phyloP scores from a whole-genome alignment of 2,888 invertebrate species.

The Tuta absoluta region DNA sequence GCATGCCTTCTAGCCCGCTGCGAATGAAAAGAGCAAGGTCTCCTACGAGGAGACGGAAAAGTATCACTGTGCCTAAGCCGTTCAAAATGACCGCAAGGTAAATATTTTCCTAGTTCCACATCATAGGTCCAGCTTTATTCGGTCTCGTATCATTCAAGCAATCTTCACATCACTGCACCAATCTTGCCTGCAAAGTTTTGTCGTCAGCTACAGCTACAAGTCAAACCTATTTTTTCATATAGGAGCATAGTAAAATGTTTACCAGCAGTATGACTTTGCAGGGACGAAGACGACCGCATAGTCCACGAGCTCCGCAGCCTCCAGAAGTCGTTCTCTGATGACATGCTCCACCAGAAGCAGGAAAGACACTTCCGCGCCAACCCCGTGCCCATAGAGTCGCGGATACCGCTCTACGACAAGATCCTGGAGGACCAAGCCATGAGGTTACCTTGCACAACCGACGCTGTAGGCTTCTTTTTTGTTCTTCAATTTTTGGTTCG shows the following conservation, averaged over 20 bases:
- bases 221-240: background rate
- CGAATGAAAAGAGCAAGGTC: constrained; percentile 59
- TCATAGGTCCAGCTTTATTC: no score
- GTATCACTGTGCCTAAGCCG: constrained; percentile 84
- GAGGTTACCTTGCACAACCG: constrained; percentile 72
- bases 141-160: no score
- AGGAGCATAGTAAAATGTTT: background rate
- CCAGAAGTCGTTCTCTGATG: constrained; percentile 73
- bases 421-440: constrained; percentile 86
- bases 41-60: constrained; percentile 53
- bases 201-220: no score
- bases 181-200: no score
- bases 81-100: constrained; percentile 87
- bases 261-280: constrained; percentile 45
- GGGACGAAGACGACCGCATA: constrained; percentile 84
- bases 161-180: no score
- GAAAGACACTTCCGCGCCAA: constrained; percentile 82
- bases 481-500: constrained; percentile 35
- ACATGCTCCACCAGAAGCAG: constrained; percentile 71
- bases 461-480: constrained; percentile 56
- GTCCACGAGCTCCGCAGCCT: constrained; percentile 74
- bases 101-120: constrained; percentile 31
- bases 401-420: constrained; percentile 86
- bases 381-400: constrained; percentile 86
- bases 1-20: constrained; percentile 82